Conservation (phyloP, 2,113 vertebrate genomes). For the Mesembrinibis cayennensis region DNA sequence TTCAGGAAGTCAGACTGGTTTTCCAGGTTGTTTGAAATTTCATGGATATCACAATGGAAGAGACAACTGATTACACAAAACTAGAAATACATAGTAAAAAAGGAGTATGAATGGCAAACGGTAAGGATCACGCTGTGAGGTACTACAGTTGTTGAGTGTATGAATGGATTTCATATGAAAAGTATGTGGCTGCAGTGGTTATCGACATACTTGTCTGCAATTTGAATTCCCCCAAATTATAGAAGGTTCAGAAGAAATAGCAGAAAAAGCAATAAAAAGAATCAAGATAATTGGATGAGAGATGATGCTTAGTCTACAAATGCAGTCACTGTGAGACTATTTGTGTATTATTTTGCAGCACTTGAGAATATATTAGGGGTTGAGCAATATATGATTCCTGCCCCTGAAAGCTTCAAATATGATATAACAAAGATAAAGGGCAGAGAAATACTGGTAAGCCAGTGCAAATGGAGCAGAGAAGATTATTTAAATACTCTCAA, state of each 20-base stretch:
- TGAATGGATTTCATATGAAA: background rate
- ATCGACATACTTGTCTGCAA: background rate
- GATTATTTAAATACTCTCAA: background rate
- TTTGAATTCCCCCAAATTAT: background rate
- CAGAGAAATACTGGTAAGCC: background rate
- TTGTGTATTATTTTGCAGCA: background rate
- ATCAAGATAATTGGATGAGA: background rate
- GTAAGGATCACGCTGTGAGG: background rate
- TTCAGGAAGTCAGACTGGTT: background rate
- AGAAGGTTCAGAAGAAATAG: background rate
- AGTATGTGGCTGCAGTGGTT: background rate
- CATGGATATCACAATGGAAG: background rate
- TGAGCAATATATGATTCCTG: background rate
- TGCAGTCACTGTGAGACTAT: background rate
- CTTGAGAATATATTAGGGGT: background rate
- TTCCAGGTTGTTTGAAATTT: background rate
- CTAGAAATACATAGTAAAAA: background rate
- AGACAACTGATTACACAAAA: background rate
- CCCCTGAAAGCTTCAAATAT: background rate
- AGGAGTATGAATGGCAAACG: background rate
- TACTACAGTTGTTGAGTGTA: background rate
- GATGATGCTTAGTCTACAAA: background rate
- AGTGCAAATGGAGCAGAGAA: background rate
- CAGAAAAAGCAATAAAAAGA: constrained; percentile 9
- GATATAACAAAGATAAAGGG: background rate